Evolutionary conservation across 2,888 invertebrate species (phyloP), one percentile per base, ranked within the genome.

Genomic region (Stenchaetothrips biformis): DNA sequence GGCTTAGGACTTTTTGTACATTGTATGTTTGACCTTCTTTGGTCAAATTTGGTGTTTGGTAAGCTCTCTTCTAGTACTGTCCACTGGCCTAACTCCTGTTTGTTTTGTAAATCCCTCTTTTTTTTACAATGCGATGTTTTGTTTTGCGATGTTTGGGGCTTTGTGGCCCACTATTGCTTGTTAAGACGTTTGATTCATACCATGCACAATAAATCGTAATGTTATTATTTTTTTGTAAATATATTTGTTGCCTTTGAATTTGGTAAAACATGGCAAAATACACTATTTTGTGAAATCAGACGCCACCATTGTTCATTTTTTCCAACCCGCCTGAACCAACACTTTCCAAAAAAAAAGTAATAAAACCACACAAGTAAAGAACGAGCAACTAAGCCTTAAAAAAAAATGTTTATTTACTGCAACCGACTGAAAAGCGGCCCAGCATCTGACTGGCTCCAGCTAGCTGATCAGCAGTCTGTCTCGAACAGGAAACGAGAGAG

Each of bases 21-120:
- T 37, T 53, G 67, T 74, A 74, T 74, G 67, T 74, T 74, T 74
- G 67, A 21, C 67, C 67, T 21, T 21, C 67, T 74, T n/a, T 74
- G 67, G 67, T 74, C 25, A 25, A 74, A 21, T 74, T 25, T 74
- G 67, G 67, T 74, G 67, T 74, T 74, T 74, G 67, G 67, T 74
- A 74, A 25, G 67, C 67, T 74, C 67, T 74, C 67, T 74, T 74
- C 67, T 74, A 74, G 67, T 74, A 74, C 67, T 74, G 67, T 74
- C 67, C 67, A 74, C 67, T 74, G 67, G 21, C 11, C 67, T 74
- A 74, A 74, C 67, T 74, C 67, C 59, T 59, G 25, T 25, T 74
- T 37, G 37, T 37, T 74, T 74, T 74, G 67, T 74, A 74, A 21
- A 74, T 74, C 67, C 67, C 25, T 25, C 11, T 74, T 7, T 74